A percentile compares a stretch with the other conserved stretches of the same genome.
These are phyloP conservation scores for Pholis gunnellus DNA, from an alignment of 2,113 vertebrate genomes.

Conservation along the genomic window DNA sequence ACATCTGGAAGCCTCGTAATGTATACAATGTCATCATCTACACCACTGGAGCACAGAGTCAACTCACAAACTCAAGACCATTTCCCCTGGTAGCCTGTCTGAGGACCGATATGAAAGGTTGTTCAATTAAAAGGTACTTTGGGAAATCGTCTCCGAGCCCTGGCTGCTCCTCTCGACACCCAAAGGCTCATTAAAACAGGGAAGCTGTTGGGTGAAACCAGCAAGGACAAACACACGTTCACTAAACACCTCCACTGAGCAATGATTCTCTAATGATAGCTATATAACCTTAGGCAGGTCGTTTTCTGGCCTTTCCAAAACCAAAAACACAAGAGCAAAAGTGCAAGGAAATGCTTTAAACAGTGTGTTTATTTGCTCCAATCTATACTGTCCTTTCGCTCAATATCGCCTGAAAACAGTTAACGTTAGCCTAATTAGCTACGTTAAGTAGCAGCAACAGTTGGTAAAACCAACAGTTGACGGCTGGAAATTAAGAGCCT, in stretches of 20 bases:
- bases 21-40: slow-evolving; percentile 44
- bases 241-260: neutral
- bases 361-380: neutral
- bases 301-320: neutral
- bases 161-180: slow-evolving; percentile 9
- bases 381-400: no score
- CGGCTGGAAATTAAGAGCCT: neutral
- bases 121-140: slow-evolving; percentile 68
- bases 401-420: neutral
- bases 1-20: slow-evolving; percentile 62
- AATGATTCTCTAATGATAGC: neutral
- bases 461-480: neutral
- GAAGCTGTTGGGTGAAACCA: slow-evolving; percentile 26
- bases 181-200: slow-evolving; percentile 49
- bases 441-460: neutral
- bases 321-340: neutral
- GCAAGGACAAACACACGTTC: neutral
- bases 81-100: slow-evolving; percentile 19
- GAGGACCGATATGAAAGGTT: slow-evolving; percentile 33
- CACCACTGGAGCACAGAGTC: slow-evolving; percentile 52
- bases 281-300: neutral
- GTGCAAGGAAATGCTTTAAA: neutral
- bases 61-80: slow-evolving; percentile 35
- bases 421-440: neutral
- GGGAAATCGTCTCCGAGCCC: slow-evolving; percentile 43